phyloP scores from a whole-genome alignment of 2,113 vertebrate genomes.

The Dicerorhinus sumatrensis region DNA sequence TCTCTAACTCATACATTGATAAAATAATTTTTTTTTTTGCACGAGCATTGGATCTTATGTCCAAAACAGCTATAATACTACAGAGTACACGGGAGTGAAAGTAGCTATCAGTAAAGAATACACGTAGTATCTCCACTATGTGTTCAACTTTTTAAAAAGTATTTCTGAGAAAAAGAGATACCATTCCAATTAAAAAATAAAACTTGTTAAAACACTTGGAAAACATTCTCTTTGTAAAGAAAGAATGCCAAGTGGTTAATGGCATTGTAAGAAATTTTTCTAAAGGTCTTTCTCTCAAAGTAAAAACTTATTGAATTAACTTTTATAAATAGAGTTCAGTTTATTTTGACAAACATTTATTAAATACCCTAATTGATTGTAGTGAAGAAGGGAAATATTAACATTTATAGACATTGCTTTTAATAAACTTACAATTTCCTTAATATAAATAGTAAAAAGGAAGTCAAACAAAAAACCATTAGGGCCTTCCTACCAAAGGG shows the following conservation, averaged over 20 bases:
- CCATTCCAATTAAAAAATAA: background rate
- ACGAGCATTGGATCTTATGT: background rate
- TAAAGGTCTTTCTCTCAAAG: background rate
- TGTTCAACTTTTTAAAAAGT: background rate
- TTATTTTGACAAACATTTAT: slow-evolving; percentile 12
- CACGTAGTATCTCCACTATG: background rate
- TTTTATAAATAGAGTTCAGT: background rate
- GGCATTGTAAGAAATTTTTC: background rate
- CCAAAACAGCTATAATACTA: background rate
- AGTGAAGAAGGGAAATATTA: background rate
- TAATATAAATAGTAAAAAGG: background rate
- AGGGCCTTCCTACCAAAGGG: background rate
- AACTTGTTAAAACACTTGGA: background rate
- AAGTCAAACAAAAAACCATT: background rate
- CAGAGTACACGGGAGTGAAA: background rate
- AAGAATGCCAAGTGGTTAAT: background rate
- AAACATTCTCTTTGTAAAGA: background rate
- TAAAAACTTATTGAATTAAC: background rate
- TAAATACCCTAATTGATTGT: background rate
- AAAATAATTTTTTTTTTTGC: background rate
- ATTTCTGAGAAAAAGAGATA: background rate
- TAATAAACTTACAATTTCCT: background rate
- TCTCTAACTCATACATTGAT: background rate
- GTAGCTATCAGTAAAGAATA: background rate
- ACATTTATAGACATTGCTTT: background rate